Evolutionary conservation across 2,888 invertebrate species (phyloP).

Genomic region (Lochmaea capreae): DNA sequence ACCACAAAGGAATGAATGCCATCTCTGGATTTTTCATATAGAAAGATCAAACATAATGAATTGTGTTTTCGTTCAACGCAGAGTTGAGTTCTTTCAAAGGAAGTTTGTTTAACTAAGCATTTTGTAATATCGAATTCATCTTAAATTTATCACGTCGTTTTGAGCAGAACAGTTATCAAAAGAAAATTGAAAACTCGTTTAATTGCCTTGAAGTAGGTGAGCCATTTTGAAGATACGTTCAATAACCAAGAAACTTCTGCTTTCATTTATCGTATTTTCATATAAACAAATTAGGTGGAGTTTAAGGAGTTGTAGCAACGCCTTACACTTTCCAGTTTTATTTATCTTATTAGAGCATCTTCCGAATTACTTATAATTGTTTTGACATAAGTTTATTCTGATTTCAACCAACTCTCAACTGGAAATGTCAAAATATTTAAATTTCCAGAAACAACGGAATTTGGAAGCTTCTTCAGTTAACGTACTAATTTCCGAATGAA

Average conservation of each 20-base stretch:
- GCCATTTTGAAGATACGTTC: neutral
- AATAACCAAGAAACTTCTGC: neutral
- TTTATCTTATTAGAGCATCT: no score
- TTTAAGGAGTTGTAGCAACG: no score
- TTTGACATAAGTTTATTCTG: no score
- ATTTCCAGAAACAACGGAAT: no score
- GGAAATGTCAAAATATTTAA: no score
- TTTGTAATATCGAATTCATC: neutral
- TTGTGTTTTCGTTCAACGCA: neutral
- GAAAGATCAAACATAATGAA: constrained; percentile 10
- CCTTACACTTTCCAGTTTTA: no score
- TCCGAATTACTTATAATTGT: no score
- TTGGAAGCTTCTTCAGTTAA: no score
- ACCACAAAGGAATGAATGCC: neutral
- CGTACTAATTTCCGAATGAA: no score
- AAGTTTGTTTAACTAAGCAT: constrained; percentile 15
- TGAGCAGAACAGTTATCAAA: neutral
- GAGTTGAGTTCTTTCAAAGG: neutral
- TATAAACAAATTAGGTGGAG: no score
- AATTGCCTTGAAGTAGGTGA: constrained; percentile 5
- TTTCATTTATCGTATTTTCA: no score
- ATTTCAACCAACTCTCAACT: no score
- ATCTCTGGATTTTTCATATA: neutral
- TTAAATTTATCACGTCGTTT: constrained; percentile 8
- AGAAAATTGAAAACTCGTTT: neutral